Evolutionary conservation across 2,888 invertebrate species (phyloP), one percentile per base, ranked within the genome.

Genomic region (Drosophila hawaiiensis): DNA sequence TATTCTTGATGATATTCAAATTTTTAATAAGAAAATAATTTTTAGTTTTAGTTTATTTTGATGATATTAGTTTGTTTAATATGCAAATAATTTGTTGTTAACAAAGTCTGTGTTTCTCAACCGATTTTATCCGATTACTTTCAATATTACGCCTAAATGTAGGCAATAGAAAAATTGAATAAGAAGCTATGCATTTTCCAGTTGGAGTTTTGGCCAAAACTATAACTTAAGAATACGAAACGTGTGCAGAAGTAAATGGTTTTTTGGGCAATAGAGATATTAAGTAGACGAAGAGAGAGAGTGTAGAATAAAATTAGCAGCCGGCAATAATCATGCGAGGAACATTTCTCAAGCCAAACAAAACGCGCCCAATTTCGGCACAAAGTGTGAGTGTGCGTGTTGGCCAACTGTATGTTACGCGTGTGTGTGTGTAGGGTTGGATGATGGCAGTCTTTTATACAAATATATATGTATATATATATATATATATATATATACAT

Each of bases 251-350:
- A 47, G 29, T 58, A 60, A 12, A 52, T 22, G 12, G 25, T 35
- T 29, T 29, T 28, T 28, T 35, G n/a, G 25, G 43, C 47, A 63
- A 84, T 89, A 81, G 76, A 86, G 84, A 86, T 89, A 84, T 89
- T 89, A 60, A 68, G 73, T 61, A 70, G 62, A 33, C 62, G 52
- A 37, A 62, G 39, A 28, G 14, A 22, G 28, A 22, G 55, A 68
- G 80, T 68, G 76, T 75, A 77, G 76, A 81, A 88, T 83, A 73
- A 88, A 90, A 86, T 90, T 90, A 85, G 83, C 90, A 88, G 79
- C 70, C 76, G 65, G 74, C 79, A 81, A 88, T 90, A 84, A 84
- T 73, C 86, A 84, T 85, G 81, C 89, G 76, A 84, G 79, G 68
- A 84, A 81, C 79, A 85, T 83, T 91, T 86, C 83, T 83, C 83